Evolutionary conservation across 2,797 vertebrate species (phyloP), one percentile per base, ranked within the genome.

Genomic region (Gymnothorax javanicus): DNA sequence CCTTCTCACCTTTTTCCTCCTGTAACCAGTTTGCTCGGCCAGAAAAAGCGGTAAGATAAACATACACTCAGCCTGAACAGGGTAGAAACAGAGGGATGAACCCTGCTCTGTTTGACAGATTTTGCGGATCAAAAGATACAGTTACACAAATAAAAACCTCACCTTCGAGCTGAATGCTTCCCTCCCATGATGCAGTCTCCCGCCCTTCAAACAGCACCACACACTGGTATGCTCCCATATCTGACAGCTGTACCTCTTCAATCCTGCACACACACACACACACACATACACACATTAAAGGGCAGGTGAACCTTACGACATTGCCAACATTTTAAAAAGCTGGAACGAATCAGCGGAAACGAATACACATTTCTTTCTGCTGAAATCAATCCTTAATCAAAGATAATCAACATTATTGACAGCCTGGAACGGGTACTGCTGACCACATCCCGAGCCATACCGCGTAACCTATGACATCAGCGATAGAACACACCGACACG

Each of bases 101-200:
- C 62, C 23, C 62, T 67, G 62, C 20, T 82, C 23, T 86, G 71
- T 62, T 69, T 85, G 84, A 58, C n/a, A 6, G 69, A 75, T 56
- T 13, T 7, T 20, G 75, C 59, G 82, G 33, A 52, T 52, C 56
- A 54, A 17, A 58, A 1, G n/a, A 71, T 12, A 71, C 69, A 71
- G 2, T 8, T n/a, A 83, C 13, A 27, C 20, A 56, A 54, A 82
- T 12, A 58, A 60, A 20, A 82, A 75, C 88, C 93, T 95, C 93
- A 98, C 97, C 97, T 92, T 98, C 97, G 88, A 98, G 93, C 84
- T 96, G 93, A 82, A 98, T 93, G 54, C 93, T 93, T 7, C 97
- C 97, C 67, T 95, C 91, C 0, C 91, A 88, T 0, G 97, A 98
- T 58, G 94, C 0, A 1, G 94, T 92, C 86, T 92, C 89, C 0